Conservation (phyloP, 2,113 vertebrate genomes). For the Calyptomena viridis region DNA sequence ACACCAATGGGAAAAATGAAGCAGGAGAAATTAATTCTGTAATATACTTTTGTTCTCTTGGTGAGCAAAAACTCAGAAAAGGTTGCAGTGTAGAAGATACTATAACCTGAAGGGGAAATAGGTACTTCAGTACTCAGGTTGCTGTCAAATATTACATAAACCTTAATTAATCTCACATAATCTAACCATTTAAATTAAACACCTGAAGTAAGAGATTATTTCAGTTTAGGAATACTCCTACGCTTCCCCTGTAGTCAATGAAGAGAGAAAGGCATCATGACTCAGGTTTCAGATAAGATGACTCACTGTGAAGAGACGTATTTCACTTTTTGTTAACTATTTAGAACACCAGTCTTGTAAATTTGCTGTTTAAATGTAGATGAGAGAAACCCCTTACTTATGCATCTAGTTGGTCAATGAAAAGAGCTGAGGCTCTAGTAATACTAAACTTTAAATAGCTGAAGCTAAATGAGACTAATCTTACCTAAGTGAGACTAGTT, state of each 20-base stretch:
- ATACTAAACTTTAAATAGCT: not conserved
- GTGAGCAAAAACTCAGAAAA: not conserved
- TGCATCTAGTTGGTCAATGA: not conserved
- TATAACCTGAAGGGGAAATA: not conserved
- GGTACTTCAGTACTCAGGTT: not conserved
- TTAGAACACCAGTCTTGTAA: not conserved
- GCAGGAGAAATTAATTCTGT: not conserved
- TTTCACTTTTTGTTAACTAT: constrained; percentile 42
- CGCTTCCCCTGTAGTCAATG: constrained; percentile 47
- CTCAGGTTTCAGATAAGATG: constrained; percentile 38
- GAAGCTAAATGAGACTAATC: not conserved
- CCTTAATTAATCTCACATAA: constrained; percentile 40
- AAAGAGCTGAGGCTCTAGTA: not conserved
- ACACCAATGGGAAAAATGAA: not conserved
- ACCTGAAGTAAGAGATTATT: constrained; percentile 23
- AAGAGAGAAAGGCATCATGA: constrained; percentile 30
- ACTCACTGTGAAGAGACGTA: not conserved
- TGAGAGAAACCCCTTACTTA: not conserved
- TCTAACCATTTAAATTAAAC: constrained; percentile 6
- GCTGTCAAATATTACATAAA: constrained; percentile 25
- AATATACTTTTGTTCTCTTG: not conserved
- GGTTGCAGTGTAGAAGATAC: not conserved
- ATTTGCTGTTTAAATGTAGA: not conserved
- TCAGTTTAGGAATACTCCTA: constrained; percentile 23
- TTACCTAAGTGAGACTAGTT: not conserved